Base-by-base conservation (phyloP, 2,888 invertebrate genomes). In the Dyspetes luteomarginatus region DNA sequence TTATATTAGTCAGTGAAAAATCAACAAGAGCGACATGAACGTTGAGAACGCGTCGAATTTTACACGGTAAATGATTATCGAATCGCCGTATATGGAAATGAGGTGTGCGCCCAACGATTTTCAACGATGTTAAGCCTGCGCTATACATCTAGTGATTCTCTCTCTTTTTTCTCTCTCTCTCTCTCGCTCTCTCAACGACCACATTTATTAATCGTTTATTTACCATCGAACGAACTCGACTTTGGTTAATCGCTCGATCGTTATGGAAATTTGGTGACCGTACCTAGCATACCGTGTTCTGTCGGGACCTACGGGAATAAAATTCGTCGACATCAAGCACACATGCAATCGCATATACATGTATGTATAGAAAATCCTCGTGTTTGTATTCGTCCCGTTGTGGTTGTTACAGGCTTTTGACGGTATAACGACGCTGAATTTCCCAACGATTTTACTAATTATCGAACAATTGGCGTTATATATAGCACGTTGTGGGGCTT, bases 181-280 rank as follows among this genome's bases (percentile, higher is more conserved):
- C 43, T 9, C 9, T 15, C 48, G n/a, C 17, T 22, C 65, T n/a
- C 26, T 45, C 68, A 43, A 56, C 45, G 77, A 78, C 65, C 65
- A 81, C 73, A 81, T 78, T 78, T 81, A 81, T 81, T 81, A 81
- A 81, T 78, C 78, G 78, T 78, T 81, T 81, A 81, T 81, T 81
- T 78, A 65, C 81, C 68, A 77, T 71, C 58, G 48, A 43, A 48
- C 73, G 64, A 64, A 68, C 68, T 79, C 74, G 50, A 74, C 79
- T 74, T 64, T 69, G 64, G 69, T 79, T 79, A 79, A 79, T 79
- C 81, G 77, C 69, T 74, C 81, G 78, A 81, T 81, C 81, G 81
- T 78, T 81, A 81, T 81, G 81, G 81, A 78, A 74, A 81, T 80
- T 81, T 60, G 81, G 56, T 81, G 81, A 74, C 74, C 74, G 74